phyloP scores from a whole-genome alignment of 1,140 invertebrate species.

The Homalodisca vitripennis region DNA sequence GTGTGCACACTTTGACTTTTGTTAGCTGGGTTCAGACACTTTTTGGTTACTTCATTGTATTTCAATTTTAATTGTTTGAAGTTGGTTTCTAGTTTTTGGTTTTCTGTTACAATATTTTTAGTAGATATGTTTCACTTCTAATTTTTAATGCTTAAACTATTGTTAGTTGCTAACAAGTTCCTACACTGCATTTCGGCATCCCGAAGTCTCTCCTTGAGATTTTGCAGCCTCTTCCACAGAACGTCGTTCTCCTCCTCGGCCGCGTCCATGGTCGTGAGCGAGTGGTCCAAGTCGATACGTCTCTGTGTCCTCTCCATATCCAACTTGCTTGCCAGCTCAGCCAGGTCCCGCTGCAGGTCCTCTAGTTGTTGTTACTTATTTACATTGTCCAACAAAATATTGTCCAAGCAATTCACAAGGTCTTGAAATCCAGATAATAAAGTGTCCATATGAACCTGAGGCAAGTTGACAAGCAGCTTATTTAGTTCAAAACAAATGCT shows the following conservation, averaged over 20 bases:
- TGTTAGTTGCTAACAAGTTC: neutral
- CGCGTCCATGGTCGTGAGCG: neutral
- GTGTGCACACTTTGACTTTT: neutral
- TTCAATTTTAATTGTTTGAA: neutral
- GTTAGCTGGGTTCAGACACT: neutral
- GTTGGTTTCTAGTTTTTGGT: neutral
- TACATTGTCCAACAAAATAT: neutral
- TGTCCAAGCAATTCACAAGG: neutral
- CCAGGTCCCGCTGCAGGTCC: constrained; percentile 1
- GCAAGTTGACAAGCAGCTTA: neutral
- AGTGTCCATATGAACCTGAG: neutral
- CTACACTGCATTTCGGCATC: neutral
- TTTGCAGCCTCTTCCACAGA: neutral
- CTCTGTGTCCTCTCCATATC: neutral
- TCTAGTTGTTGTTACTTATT: neutral
- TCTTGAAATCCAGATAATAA: neutral
- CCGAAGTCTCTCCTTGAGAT: neutral
- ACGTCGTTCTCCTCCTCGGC: neutral
- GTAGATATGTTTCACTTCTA: neutral
- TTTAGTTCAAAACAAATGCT: constrained; percentile 1
- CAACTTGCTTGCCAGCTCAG: neutral
- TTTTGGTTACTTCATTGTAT: neutral
- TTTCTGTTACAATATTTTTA: neutral
- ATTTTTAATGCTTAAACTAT: neutral
- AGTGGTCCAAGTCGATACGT: neutral